These are phyloP conservation scores for Dryocosmus kuriphilus DNA, from an alignment of 2,888 invertebrate genomes.

Conservation along the genomic window DNA sequence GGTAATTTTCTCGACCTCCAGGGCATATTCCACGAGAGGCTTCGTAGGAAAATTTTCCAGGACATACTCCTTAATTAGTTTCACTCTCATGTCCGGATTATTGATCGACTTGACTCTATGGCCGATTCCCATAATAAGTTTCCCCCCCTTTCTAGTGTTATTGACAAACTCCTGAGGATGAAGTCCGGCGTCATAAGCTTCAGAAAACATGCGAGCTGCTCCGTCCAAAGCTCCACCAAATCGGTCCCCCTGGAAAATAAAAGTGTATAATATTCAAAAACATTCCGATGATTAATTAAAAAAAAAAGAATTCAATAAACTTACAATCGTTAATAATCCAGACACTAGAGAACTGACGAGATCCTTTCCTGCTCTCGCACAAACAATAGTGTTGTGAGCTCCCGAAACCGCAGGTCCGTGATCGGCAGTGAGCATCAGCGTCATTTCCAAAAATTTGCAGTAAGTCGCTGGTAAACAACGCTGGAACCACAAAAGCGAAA, in stretches of 20 bases:
- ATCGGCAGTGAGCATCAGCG: slow-evolving; percentile 98
- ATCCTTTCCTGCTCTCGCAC: slow-evolving; percentile 98
- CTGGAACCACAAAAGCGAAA: slow-evolving; percentile 99
- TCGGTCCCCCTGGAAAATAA: slow-evolving; percentile 89
- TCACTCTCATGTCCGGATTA: slow-evolving; percentile 99
- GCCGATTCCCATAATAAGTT: slow-evolving; percentile 99
- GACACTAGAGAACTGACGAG: slow-evolving; percentile 97
- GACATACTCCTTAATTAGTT: slow-evolving; percentile 97
- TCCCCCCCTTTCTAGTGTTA: slow-evolving; percentile 96
- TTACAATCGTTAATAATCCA: slow-evolving; percentile 96
- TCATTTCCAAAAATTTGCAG: slow-evolving; percentile 99
- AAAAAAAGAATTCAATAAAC: slow-evolving; percentile 78
- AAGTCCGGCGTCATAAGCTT: slow-evolving; percentile 95
- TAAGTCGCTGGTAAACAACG: slow-evolving; percentile 95
- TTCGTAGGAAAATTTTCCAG: slow-evolving; percentile 95
- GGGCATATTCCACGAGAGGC: slow-evolving; percentile 95
- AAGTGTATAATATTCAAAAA: background rate
- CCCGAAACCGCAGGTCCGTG: slow-evolving; percentile 99
- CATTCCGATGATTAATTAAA: background rate
- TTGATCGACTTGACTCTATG: slow-evolving; percentile 95
- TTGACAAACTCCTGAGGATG: slow-evolving; percentile 99
- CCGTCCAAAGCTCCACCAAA: slow-evolving; percentile 99
- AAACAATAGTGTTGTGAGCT: slow-evolving; percentile 99
- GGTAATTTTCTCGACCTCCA: slow-evolving; percentile 99
- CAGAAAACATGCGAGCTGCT: slow-evolving; percentile 98